Conservation (phyloP, 1,140 invertebrate species). For the Camponotus pennsylvanicus region DNA sequence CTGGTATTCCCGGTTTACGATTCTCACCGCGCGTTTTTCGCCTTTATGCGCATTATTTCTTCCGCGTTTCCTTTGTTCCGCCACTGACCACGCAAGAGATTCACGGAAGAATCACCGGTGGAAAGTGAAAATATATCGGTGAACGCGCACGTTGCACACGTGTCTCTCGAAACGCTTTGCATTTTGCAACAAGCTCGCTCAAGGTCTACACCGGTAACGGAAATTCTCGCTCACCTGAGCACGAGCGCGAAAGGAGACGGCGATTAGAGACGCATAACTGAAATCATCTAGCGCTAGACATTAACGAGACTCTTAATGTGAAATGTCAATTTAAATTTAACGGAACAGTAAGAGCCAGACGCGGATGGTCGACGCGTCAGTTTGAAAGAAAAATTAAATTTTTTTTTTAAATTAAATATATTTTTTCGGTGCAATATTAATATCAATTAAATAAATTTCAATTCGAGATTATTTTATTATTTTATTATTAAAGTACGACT, state of each 20-base stretch:
- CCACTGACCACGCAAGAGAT: conserved; percentile 18
- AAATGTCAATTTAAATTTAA: too few relatives aligned
- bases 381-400: too few relatives aligned
- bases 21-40: background rate
- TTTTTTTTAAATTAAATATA: too few relatives aligned
- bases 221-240: conserved; percentile 73
- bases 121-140: conserved; percentile 74
- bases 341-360: too few relatives aligned
- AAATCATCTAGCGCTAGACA: background rate
- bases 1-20: background rate
- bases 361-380: too few relatives aligned
- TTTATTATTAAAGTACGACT: too few relatives aligned
- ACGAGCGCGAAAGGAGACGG: conserved; percentile 62
- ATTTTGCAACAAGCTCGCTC: conserved; percentile 52
- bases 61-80: conserved; percentile 53
- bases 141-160: conserved; percentile 42
- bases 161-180: conserved; percentile 11
- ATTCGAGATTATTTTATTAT: too few relatives aligned
- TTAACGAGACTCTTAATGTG: too few relatives aligned
- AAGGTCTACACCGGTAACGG: conserved; percentile 72
- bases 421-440: too few relatives aligned
- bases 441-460: too few relatives aligned
- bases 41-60: background rate
- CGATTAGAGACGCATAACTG: background rate
- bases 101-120: conserved; percentile 10